Evolutionary conservation across 2,113 vertebrate genomes (phyloP), one percentile per base, ranked within the genome.

Genomic region (Cebus imitator): DNA sequence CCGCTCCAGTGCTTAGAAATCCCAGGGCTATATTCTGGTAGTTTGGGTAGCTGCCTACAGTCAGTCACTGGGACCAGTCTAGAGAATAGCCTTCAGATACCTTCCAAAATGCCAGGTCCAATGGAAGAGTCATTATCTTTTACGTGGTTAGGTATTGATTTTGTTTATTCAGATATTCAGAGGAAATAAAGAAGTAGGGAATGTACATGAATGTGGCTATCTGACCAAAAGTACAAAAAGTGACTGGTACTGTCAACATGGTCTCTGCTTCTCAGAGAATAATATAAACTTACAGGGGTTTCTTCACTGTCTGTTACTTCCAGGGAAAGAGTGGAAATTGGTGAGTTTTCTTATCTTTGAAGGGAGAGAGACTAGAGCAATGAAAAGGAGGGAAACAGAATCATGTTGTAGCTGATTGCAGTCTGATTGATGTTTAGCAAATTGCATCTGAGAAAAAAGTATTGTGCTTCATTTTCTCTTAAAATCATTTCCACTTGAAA

Each of bases 401-500:
- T 90, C 82, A 20, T n/a, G 58, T n/a, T 78, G 45, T 82, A 90
- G 87, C n/a, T 93, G 87, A 96, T 91, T 92, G 37, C 80, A 75
- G 35, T 82, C 66, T 86, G 92, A 83, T 32, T 93, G 57, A 90
- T 96, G 96, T 45, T 93, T 85, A 82, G 90, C 76, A 97, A 98
- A 97, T 92, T 90, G 96, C 94, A 97, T 93, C 66, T 97, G 95
- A 97, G 92, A 27, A 95, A 92, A 95, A 97, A 96, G 81, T 43
- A 79, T 57, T 97, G 68, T 68, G 90, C 82, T 96, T 94, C 72
- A 70, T 95, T 96, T 97, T 96, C 78, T 82, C 90, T 94, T 96
- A 96, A 97, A 97, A 92, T 95, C 52, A 90, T 95, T 96, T 97
- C 96, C 90, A 92, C 95, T 95, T 97, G 93, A 97, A 96, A 98